Conservation (phyloP, 2,113 vertebrate species). For the Struthidea cinerea region DNA sequence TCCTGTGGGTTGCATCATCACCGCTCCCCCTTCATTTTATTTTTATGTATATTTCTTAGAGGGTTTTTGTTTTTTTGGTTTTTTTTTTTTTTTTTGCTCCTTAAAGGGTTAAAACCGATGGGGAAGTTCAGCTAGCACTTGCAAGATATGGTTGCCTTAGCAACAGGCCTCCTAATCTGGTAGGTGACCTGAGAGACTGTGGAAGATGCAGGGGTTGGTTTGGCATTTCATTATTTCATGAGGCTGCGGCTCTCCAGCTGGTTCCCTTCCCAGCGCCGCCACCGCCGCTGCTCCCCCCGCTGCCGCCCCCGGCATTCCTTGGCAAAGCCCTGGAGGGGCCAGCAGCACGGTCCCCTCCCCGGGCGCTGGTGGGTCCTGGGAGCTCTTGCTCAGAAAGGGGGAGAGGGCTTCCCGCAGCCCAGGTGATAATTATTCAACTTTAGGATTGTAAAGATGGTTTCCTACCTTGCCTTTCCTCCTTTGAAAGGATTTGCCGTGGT, state of each 20-base stretch:
- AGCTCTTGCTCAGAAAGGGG: background rate
- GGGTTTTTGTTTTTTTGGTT: background rate
- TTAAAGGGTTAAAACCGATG: conserved; percentile 83
- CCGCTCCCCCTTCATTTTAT: background rate
- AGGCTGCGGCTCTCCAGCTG: conserved; percentile 80
- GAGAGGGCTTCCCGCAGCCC: background rate
- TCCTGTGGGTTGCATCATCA: background rate
- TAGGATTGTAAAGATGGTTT: background rate
- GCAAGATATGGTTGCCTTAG: conserved; percentile 90
- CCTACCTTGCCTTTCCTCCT: background rate
- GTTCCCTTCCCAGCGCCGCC: conserved; percentile 73
- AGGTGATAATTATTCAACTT: background rate
- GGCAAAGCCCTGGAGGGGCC: conserved; percentile 22
- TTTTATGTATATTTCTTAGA: background rate
- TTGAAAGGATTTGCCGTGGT: rapidly evolving
- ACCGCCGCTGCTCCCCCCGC: conserved; percentile 28
- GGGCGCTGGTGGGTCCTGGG: background rate
- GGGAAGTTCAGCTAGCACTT: conserved; percentile 84
- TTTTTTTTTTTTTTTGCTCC: background rate
- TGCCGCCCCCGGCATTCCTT: conserved; percentile 68
- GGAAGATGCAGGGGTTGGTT: conserved; percentile 80
- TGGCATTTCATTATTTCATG: conserved; percentile 86
- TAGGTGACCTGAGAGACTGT: conserved; percentile 91
- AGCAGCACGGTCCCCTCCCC: background rate
- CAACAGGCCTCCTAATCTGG: conserved; percentile 91